Evolutionary conservation across 2,888 invertebrate species (phyloP), one percentile per base, ranked within the genome.

Genomic region (Cecidostiba fungosa): DNA sequence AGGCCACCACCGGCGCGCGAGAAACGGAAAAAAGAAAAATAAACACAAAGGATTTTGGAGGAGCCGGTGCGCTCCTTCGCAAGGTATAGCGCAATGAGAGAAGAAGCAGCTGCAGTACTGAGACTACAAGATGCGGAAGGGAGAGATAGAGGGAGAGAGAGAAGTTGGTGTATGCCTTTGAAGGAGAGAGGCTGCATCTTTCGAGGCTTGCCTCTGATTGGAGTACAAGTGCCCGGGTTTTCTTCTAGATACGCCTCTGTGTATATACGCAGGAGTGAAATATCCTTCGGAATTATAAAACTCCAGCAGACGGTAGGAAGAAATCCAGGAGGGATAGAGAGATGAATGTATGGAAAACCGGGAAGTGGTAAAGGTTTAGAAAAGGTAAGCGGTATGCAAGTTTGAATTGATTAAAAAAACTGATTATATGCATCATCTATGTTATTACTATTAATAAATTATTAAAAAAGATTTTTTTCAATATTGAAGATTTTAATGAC

Each of bases 11-110:
- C 26, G 72, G 2, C 10, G 76, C 69, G 39, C 43, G 59, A 54
- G 19, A 78, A n/a, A 54, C 29, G 43, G 54, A 66, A 59, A 78
- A 70, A 80, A 62, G 36, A 39, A 77, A 83, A 83, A 83, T 72
- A 80, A 77, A 77, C 79, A 86, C 72, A 86, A 86, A 86, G 66
- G 73, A 83, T 86, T 83, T 85, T 77, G 70, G 86, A 50, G 78
- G 23, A 39, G 77, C 59, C 43, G 62, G 4, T 4, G 81, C 73
- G 81, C 73, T n/a, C 8, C 70, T 36, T 14, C 10, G 26, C 36
- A 50, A 47, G 43, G n/a, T n/a, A 19, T 78, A 77, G 47, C 36
- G 84, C 47, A 81, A 62, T 50, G 66, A 66, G 79, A 76, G 70
- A 14, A 66, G 36, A 32, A 76, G 62, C 32, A 29, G 26, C 66